Evolutionary conservation across 2,888 invertebrate genomes (phyloP), one percentile per base, ranked within the genome.

Genomic region (Andrena marginata): DNA sequence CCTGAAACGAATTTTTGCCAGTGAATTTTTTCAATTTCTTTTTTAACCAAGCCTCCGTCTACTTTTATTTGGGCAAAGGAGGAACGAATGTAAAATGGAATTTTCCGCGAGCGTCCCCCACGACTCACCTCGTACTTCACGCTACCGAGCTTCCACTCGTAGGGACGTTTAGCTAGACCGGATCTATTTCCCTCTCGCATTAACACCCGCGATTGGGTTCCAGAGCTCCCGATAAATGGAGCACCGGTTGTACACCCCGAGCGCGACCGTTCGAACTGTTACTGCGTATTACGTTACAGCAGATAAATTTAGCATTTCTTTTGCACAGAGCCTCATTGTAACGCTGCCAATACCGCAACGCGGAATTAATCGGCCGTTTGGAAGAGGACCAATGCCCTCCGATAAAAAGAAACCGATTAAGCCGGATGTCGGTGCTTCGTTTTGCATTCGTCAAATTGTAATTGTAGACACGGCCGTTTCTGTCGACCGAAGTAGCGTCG

Each of bases 271-370:
- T 82, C 77, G 42, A 80, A 80, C 85, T 72, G 82, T 78, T 85
- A 87, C 85, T 85, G 82, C 86, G 93, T 92, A 93, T 93, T 92
- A 93, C 93, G 92, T 93, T 93, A 92, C 93, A 90, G 92, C 92
- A 92, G 93, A 93, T 93, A 93, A 93, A 93, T 93, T 93, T 93
- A 93, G 93, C 92, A 87, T 92, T 93, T 92, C 93, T 92, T 93
- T 93, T 91, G 89, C 91, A 90, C 88, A 86, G 90, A 89, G 89
- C 85, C 88, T 88, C 82, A 91, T 91, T 93, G 92, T 91, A 90
- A 90, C 90, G 89, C 91, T 92, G 93, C 93, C 93, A 92, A 93
- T 93, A 91, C 91, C 87, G 91, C 91, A 91, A 91, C 92, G 89
- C 89, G 90, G 91, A 92, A 93, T 93, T 92, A 92, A 93, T 93